A percentile compares a stretch with the other conserved stretches of the same genome.
These are phyloP conservation scores for Cataglyphis livida DNA, from an alignment of 2,888 invertebrate species.

Conservation along the genomic window DNA sequence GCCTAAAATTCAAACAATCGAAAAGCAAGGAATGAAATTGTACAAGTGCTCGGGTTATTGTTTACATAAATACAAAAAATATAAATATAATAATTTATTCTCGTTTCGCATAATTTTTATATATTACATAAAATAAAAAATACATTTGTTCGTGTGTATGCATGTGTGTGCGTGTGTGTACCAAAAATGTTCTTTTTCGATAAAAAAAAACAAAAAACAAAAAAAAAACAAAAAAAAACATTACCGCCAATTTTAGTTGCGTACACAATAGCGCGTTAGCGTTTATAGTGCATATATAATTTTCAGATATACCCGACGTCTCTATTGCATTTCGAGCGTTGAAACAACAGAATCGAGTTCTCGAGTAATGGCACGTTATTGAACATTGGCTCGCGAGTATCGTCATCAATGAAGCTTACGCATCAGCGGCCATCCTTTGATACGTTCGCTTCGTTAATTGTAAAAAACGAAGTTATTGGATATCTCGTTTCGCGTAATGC, in stretches of 20 bases:
- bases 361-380: conserved; percentile 49
- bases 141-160: not conserved
- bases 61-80: conserved; percentile 5
- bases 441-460: conserved; percentile 54
- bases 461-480: conserved; percentile 58
- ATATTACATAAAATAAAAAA: conserved; percentile 4
- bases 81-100: not conserved
- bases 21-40: not conserved
- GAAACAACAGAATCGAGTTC: conserved; percentile 33
- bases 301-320: not conserved
- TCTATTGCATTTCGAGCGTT: conserved; percentile 12
- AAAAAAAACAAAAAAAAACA: conserved; percentile 20
- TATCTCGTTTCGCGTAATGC: conserved; percentile 59
- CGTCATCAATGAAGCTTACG: conserved; percentile 51
- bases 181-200: not conserved
- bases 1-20: not conserved
- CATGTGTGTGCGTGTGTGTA: not conserved
- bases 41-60: not conserved
- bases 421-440: conserved; percentile 50
- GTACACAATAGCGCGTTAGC: conserved; percentile 8
- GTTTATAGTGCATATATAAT: conserved; percentile 3
- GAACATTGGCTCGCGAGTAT: conserved; percentile 44
- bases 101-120: conserved; percentile 13
- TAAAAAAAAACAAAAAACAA: conserved; percentile 6
- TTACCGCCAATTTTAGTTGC: conserved; percentile 24